Conservation (phyloP, 2,888 invertebrate species). For the Pharmacophagus antenor region DNA sequence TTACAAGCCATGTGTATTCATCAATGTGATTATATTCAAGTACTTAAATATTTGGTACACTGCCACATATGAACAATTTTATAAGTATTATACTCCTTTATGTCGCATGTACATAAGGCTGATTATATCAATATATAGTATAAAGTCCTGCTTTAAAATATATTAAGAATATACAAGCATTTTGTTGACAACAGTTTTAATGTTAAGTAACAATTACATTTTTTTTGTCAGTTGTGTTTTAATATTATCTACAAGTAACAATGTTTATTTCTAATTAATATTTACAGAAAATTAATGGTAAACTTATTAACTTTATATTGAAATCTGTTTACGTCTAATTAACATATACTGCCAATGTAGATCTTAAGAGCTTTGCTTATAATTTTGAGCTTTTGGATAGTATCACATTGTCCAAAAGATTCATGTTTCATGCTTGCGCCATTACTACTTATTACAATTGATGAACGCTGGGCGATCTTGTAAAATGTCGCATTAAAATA, state of each 20-base stretch:
- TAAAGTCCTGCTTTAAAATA: constrained; percentile 48
- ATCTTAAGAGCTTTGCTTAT: constrained; percentile 54
- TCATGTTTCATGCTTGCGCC: constrained; percentile 7
- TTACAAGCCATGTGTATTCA: constrained; percentile 32
- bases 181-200: constrained; percentile 14
- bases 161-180: constrained; percentile 15
- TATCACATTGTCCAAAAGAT: constrained; percentile 8
- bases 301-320: neutral
- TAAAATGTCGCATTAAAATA: neutral
- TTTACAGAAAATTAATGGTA: neutral
- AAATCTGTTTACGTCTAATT: constrained; percentile 41
- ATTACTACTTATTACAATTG: constrained; percentile 5
- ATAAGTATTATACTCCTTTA: constrained; percentile 46
- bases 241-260: constrained; percentile 6
- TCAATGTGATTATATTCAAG: constrained; percentile 60
- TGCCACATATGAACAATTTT: constrained; percentile 49
- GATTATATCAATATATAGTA: constrained; percentile 42
- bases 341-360: constrained; percentile 57
- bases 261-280: constrained; percentile 12
- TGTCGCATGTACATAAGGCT: constrained; percentile 67
- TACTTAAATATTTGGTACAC: constrained; percentile 60
- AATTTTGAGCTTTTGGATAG: constrained; percentile 38
- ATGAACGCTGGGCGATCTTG: constrained; percentile 9
- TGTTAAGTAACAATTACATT: constrained; percentile 27
- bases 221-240: neutral